Evolutionary conservation across 2,888 invertebrate genomes (phyloP).

Genomic region (Dynastes grantii): DNA sequence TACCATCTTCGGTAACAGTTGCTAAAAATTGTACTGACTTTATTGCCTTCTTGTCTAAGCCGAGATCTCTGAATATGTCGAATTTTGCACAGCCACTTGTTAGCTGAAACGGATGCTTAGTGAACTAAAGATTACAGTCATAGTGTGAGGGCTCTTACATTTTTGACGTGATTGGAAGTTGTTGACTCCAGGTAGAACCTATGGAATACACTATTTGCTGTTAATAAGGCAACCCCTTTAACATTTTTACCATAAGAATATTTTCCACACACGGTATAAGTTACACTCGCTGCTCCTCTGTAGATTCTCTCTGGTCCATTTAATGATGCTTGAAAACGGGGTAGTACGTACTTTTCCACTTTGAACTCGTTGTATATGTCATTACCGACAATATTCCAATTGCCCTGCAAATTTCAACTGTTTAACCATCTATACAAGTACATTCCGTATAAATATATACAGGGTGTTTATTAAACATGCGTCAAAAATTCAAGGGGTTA

Average conservation of each 20-base stretch:
- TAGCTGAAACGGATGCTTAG: slow-evolving; percentile 59
- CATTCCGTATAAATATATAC: too few relatives aligned
- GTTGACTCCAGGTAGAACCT: slow-evolving; percentile 59
- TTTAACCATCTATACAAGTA: too few relatives aligned
- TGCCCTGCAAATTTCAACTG: not conserved
- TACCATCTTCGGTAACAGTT: slow-evolving; percentile 75
- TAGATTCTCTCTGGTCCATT: slow-evolving; percentile 72
- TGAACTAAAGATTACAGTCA: not conserved
- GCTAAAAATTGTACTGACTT: slow-evolving; percentile 62
- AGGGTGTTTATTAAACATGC: too few relatives aligned
- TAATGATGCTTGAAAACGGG: slow-evolving; percentile 75
- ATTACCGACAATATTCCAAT: not conserved
- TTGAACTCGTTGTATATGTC: slow-evolving; percentile 67
- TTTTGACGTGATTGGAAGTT: slow-evolving; percentile 60
- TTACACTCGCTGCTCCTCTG: slow-evolving; percentile 68
- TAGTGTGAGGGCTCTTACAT: slow-evolving; percentile 56
- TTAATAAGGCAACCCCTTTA: slow-evolving; percentile 72
- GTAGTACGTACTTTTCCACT: slow-evolving; percentile 74
- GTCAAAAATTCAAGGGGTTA: too few relatives aligned
- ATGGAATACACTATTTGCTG: slow-evolving; percentile 60
- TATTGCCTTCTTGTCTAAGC: not conserved
- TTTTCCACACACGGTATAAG: slow-evolving; percentile 74
- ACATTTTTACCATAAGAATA: slow-evolving; percentile 78
- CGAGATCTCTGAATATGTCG: slow-evolving; percentile 60
- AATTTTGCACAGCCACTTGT: slow-evolving; percentile 65